Evolutionary conservation across 2,888 invertebrate genomes (phyloP).

Genomic region (Vannuccia rotundouncinata): DNA sequence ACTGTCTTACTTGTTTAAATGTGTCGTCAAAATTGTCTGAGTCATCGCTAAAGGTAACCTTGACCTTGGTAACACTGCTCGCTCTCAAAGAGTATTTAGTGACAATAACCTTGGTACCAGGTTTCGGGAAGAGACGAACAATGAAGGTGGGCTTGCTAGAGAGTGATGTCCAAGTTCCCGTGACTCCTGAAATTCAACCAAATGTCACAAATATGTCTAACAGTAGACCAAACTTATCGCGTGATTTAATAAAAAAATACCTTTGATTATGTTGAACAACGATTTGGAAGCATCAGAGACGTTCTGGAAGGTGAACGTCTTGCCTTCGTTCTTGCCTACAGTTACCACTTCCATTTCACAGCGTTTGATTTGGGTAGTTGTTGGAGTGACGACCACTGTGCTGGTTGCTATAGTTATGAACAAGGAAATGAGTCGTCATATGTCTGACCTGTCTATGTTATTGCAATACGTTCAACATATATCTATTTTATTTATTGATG

Average conservation of each 20-base stretch:
- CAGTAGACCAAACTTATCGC: no score
- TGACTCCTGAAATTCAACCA: not conserved
- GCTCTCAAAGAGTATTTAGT: not conserved
- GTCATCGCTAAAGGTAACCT: not conserved
- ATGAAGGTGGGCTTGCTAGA: not conserved
- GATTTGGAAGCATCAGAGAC: not conserved
- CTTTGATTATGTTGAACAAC: not conserved
- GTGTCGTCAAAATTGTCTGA: no score
- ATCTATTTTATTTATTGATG: no score
- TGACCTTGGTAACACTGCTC: not conserved
- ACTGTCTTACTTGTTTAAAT: no score
- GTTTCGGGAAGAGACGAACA: not conserved
- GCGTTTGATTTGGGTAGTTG: not conserved
- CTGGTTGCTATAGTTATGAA: not conserved
- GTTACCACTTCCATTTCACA: not conserved
- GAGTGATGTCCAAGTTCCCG: not conserved
- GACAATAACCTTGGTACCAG: not conserved
- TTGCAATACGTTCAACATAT: not conserved
- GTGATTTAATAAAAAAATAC: no score
- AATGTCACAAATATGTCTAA: not conserved
- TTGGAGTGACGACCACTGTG: not conserved
- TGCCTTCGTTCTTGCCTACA: not conserved
- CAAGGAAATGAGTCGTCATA: not conserved
- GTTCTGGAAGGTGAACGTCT: not conserved
- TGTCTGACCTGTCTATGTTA: not conserved